These are phyloP conservation scores for Stratiolaelaps scimitus DNA, from an alignment of 1,140 invertebrate genomes.

Conservation along the genomic window DNA sequence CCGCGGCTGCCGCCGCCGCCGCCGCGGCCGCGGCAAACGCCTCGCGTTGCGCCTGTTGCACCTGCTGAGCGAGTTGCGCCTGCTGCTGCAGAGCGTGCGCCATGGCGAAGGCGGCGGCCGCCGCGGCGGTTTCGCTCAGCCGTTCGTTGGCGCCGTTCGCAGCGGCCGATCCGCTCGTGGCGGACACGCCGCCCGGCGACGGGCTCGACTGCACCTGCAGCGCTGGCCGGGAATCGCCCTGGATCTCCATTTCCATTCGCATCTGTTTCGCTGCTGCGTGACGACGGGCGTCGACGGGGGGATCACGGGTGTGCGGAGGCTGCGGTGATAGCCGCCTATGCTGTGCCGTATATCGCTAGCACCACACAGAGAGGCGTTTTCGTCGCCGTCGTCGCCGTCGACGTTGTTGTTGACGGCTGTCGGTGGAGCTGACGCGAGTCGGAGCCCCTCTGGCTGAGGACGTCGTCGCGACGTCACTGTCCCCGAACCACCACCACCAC, in stretches of 20 bases:
- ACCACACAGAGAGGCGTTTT: background rate
- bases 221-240: constrained; percentile 10
- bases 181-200: too few species aligned
- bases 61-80: background rate
- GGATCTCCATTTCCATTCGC: constrained; percentile 23
- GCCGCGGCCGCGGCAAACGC: constrained; percentile 8
- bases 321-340: background rate
- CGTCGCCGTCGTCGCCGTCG: constrained; percentile 11
- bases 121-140: constrained; percentile 7
- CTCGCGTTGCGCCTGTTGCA: background rate
- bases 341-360: background rate
- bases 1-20: constrained; percentile 3
- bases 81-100: constrained; percentile 18
- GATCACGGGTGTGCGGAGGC: too few species aligned
- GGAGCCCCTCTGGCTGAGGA: too few species aligned
- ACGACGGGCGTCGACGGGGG: background rate
- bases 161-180: too few species aligned
- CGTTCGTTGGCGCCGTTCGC: background rate
- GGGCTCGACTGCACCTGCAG: background rate
- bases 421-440: too few species aligned
- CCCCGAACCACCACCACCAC: too few species aligned
- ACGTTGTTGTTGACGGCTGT: background rate
- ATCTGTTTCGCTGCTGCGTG: constrained; percentile 3
- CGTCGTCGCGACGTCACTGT: too few species aligned
- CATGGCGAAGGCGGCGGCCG: constrained; percentile 23